phyloP scores from a whole-genome alignment of 2,888 invertebrate genomes.

The Bombylius major region DNA sequence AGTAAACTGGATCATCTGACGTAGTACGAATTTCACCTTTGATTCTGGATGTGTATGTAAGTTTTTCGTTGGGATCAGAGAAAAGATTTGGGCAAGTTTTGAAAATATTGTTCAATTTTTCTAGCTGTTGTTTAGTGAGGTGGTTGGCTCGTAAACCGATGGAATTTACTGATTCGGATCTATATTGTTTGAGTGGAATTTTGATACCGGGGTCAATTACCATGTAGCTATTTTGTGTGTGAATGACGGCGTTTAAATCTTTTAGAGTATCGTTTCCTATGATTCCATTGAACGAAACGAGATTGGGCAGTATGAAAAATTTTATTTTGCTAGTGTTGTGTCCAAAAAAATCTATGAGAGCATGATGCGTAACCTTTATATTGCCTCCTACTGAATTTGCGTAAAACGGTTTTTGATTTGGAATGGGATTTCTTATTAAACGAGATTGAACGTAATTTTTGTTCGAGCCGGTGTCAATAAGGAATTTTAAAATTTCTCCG shows the following conservation, averaged over 20 bases:
- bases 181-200: constrained; percentile 4
- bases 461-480: constrained; percentile 8
- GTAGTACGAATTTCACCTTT: not conserved
- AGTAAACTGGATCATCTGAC: not conserved
- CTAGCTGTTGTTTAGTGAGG: not conserved
- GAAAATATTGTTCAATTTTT: not conserved
- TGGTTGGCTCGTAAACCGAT: constrained; percentile 1
- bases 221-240: not conserved
- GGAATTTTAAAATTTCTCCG: constrained; percentile 6
- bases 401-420: constrained; percentile 7
- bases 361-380: constrained; percentile 8
- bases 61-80: not conserved
- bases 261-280: not conserved
- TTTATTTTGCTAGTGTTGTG: not conserved
- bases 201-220: not conserved
- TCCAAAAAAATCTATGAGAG: constrained; percentile 7
- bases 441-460: constrained; percentile 5
- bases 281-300: not conserved
- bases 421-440: constrained; percentile 5
- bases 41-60: not conserved
- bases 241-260: not conserved
- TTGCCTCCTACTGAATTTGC: constrained; percentile 8
- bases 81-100: not conserved
- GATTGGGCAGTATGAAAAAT: not conserved
- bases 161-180: constrained; percentile 2